These are phyloP conservation scores for Micromys minutus DNA, from an alignment of 2,113 vertebrate genomes.

Conservation along the genomic window DNA sequence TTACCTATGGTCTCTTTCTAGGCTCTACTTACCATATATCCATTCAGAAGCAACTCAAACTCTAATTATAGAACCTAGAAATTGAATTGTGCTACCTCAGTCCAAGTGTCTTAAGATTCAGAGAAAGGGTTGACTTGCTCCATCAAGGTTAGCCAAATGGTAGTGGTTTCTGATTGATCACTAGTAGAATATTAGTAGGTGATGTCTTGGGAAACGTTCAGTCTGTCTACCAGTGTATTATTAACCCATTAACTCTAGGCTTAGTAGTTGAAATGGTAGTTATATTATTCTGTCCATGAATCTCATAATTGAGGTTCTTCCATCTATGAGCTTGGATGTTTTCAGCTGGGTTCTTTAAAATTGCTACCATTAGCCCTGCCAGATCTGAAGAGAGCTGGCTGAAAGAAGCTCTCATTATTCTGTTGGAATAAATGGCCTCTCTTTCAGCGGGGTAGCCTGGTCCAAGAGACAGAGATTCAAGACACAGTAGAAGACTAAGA, in stretches of 20 bases:
- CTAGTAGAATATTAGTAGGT: neutral
- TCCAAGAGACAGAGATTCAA: neutral
- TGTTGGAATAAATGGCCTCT: neutral
- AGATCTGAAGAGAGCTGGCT: neutral
- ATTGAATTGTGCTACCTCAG: neutral
- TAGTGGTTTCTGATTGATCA: constrained; percentile 2
- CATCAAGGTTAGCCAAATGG: neutral
- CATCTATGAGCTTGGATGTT: neutral
- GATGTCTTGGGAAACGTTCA: neutral
- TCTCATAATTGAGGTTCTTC: neutral
- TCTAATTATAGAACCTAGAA: neutral
- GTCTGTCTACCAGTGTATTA: neutral
- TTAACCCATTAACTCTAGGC: neutral
- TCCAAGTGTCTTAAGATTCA: neutral
- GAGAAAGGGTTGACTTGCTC: constrained; percentile 9
- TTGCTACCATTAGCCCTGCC: neutral
- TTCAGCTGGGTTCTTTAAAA: neutral
- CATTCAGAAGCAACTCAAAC: neutral
- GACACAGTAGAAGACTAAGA: neutral
- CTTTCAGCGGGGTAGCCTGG: neutral
- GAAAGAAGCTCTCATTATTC: neutral
- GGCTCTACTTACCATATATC: neutral
- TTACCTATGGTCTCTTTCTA: neutral
- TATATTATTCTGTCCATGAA: neutral
- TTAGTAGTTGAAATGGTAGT: neutral